A percentile compares a stretch with the other conserved stretches of the same genome.
These are phyloP conservation scores for Arenaria interpres DNA, from an alignment of 2,113 vertebrate species.

Conservation along the genomic window DNA sequence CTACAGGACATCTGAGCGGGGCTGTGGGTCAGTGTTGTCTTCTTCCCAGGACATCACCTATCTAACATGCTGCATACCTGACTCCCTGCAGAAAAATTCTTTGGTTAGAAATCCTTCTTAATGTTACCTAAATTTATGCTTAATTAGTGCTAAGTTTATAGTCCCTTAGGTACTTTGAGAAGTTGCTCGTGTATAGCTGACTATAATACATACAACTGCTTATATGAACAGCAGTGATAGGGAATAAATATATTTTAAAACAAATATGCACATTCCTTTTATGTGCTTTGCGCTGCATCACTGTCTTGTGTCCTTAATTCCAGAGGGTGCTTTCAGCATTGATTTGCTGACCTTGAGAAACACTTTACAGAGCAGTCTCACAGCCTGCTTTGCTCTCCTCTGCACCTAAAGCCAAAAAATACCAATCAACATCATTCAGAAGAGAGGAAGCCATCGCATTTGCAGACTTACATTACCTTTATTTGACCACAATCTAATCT, in stretches of 20 bases:
- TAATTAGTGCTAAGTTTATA: neutral
- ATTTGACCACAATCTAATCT: neutral
- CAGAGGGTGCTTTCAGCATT: neutral
- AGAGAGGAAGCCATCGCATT: neutral
- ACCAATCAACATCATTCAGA: neutral
- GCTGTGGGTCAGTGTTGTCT: neutral
- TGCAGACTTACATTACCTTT: neutral
- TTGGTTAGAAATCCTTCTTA: neutral
- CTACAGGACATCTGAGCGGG: neutral
- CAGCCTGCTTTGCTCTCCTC: neutral
- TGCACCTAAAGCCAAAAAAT: neutral
- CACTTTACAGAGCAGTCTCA: neutral
- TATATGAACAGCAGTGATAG: neutral
- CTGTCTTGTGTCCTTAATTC: neutral
- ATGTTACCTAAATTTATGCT: neutral
- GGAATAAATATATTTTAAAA: neutral
- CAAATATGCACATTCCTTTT: neutral
- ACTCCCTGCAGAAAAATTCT: neutral
- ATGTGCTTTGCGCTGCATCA: neutral
- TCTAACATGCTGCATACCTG: neutral
- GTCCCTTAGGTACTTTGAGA: neutral
- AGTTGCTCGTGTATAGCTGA: neutral
- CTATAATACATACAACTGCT: neutral
- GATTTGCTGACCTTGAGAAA: neutral
- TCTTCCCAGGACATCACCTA: neutral